phyloP scores from a whole-genome alignment of 2,113 vertebrate genomes.

The Clarias magur region DNA sequence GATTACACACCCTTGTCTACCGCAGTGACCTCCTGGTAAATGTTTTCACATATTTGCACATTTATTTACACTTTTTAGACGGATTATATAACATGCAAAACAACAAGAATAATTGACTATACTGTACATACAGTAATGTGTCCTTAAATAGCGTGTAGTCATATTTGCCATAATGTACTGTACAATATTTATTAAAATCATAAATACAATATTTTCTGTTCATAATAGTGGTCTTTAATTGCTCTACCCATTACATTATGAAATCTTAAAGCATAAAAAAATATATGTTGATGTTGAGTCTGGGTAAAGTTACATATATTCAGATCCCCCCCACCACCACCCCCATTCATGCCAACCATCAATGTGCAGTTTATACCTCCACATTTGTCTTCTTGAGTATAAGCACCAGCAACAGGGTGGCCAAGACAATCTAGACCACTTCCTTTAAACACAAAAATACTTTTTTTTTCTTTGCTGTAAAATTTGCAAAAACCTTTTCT shows the following conservation, averaged over 20 bases:
- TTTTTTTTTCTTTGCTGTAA: too few relatives aligned
- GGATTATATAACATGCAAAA: background rate
- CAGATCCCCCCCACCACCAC: background rate
- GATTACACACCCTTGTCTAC: constrained; percentile 9
- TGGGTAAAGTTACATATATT: background rate
- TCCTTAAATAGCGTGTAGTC: background rate
- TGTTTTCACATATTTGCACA: background rate
- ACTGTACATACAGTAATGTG: background rate
- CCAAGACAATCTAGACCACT: too few relatives aligned
- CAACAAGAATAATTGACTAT: background rate
- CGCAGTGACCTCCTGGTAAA: background rate
- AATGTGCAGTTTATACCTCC: too few relatives aligned
- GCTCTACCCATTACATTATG: background rate
- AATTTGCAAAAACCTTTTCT: too few relatives aligned
- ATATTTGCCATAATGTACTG: background rate
- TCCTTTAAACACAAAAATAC: background rate
- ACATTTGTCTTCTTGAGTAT: too few relatives aligned
- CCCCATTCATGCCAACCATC: too few relatives aligned
- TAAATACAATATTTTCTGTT: background rate
- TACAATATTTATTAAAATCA: background rate
- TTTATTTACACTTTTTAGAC: background rate
- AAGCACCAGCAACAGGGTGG: too few relatives aligned
- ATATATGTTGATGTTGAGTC: background rate
- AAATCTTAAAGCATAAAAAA: background rate
- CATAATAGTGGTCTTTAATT: background rate